Percentiles rank a stretch among this genome's conserved stretches.
phyloP scores from a whole-genome alignment of 2,888 invertebrate genomes.

The Xiphydria camelus region DNA sequence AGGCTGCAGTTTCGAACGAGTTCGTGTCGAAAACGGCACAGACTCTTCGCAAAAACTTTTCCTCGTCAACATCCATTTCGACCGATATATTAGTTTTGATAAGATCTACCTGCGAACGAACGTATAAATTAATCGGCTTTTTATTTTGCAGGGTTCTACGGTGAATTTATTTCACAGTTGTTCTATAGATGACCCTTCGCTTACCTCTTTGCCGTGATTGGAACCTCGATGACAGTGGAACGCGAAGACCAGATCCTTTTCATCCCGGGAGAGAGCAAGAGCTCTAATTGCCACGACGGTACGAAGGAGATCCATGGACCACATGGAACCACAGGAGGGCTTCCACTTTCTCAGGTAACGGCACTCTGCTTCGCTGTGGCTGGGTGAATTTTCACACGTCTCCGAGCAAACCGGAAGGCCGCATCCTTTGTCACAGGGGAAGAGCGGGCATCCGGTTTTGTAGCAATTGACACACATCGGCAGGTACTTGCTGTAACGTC shows the following conservation, averaged over 20 bases:
- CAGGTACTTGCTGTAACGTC: slow-evolving; percentile 60
- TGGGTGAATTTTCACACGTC: slow-evolving; percentile 64
- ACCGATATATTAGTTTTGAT: slow-evolving; percentile 60
- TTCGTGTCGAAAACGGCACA: slow-evolving; percentile 70
- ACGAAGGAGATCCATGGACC: slow-evolving; percentile 52
- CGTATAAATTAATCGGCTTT: not conserved
- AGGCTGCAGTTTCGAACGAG: slow-evolving; percentile 66
- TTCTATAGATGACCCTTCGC: not conserved
- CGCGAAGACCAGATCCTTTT: slow-evolving; percentile 60
- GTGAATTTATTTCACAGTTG: no score
- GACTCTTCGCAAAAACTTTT: slow-evolving; percentile 63
- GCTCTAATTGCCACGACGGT: slow-evolving; percentile 59
- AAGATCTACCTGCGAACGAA: slow-evolving; percentile 52
- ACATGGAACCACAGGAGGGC: slow-evolving; percentile 55
- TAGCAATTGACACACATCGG: slow-evolving; percentile 71
- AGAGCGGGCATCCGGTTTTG: slow-evolving; percentile 52
- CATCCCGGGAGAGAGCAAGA: slow-evolving; percentile 55
- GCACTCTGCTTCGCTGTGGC: slow-evolving; percentile 68
- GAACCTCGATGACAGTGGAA: slow-evolving; percentile 62
- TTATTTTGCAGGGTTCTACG: not conserved
- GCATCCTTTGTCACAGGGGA: slow-evolving; percentile 67
- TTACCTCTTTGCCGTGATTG: slow-evolving; percentile 63
- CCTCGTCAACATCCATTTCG: slow-evolving; percentile 62
- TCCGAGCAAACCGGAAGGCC: slow-evolving; percentile 72
- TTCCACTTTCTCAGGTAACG: slow-evolving; percentile 64